Percentiles rank a stretch among this genome's conserved stretches.
phyloP scores from a whole-genome alignment of 53 echinoderm and acorn worm genomes.

The Pentamera pediparva region DNA sequence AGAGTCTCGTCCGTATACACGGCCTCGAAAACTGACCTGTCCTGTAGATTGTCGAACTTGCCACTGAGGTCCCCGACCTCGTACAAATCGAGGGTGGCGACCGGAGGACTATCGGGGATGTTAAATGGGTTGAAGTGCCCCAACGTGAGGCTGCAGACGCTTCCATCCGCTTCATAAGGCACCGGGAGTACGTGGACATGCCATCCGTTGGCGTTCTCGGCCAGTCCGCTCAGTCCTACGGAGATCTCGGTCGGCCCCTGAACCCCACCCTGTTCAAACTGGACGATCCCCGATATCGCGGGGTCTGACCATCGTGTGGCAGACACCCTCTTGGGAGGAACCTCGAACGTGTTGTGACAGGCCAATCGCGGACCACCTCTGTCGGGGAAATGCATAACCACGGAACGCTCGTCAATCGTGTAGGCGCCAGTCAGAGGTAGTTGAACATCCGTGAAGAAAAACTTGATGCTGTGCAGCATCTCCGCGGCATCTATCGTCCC shows the following conservation, averaged over 20 bases:
- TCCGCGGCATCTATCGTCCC: slow-evolving; percentile 49
- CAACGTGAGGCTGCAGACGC: slow-evolving; percentile 50
- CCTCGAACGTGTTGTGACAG: slow-evolving; percentile 63
- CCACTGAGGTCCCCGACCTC: slow-evolving; percentile 90
- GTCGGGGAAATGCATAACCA: slow-evolving; percentile 66
- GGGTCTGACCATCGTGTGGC: slow-evolving; percentile 46
- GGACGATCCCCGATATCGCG: slow-evolving; percentile 53
- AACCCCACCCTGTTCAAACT: slow-evolving; percentile 47
- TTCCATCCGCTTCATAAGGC: slow-evolving; percentile 28
- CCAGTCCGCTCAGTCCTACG: slow-evolving; percentile 46
- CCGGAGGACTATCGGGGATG: slow-evolving; percentile 48
- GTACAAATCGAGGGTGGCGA: slow-evolving; percentile 71
- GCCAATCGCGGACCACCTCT: slow-evolving; percentile 50
- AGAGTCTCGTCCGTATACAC: slow-evolving; percentile 58
- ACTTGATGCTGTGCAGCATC: slow-evolving; percentile 47
- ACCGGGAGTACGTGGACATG: slow-evolving; percentile 81
- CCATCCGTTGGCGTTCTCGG: slow-evolving; percentile 61
- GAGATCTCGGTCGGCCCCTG: slow-evolving; percentile 51
- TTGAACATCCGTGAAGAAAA: slow-evolving; percentile 79
- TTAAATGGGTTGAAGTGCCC: slow-evolving; percentile 91
- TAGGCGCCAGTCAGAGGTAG: slow-evolving; percentile 72
- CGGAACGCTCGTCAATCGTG: slow-evolving; percentile 47
- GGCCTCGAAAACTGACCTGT: background rate
- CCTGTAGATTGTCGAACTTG: slow-evolving; percentile 66
- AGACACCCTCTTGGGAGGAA: slow-evolving; percentile 25